Conservation (phyloP, 1,140 invertebrate species). For the Pseudachorutes palmiensis region DNA sequence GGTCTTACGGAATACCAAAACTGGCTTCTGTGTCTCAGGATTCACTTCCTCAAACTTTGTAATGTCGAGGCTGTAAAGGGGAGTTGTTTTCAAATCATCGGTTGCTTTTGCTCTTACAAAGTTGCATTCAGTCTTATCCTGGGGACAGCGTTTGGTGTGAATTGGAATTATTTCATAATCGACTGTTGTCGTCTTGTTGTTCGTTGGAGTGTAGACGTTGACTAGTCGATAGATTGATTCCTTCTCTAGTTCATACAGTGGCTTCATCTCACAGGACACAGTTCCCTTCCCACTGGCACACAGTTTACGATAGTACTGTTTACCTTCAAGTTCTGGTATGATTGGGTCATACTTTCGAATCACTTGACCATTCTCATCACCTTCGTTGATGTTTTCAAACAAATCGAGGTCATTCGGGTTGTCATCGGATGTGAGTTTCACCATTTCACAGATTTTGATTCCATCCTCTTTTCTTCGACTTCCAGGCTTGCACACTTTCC, state of each 20-base stretch:
- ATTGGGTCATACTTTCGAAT: neutral
- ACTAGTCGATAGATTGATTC: neutral
- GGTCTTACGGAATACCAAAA: neutral
- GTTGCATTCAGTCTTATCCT: neutral
- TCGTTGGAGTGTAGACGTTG: neutral
- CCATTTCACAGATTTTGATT: neutral
- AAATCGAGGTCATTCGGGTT: neutral
- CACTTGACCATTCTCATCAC: neutral
- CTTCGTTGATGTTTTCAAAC: neutral
- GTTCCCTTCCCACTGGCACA: neutral
- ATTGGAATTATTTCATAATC: neutral
- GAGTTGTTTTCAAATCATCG: neutral
- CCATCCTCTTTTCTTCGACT: neutral
- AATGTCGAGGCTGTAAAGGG: neutral
- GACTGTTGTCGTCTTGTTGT: neutral
- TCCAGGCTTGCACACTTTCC: neutral
- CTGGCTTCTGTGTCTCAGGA: neutral
- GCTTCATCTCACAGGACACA: neutral
- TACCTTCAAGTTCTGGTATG: neutral
- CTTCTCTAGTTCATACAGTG: neutral
- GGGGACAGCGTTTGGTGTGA: neutral
- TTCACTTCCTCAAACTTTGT: neutral
- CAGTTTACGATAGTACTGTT: neutral
- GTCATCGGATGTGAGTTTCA: neutral
- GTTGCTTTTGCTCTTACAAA: neutral